phyloP scores from a whole-genome alignment of 2,797 vertebrate species.

The Helostoma temminkii region DNA sequence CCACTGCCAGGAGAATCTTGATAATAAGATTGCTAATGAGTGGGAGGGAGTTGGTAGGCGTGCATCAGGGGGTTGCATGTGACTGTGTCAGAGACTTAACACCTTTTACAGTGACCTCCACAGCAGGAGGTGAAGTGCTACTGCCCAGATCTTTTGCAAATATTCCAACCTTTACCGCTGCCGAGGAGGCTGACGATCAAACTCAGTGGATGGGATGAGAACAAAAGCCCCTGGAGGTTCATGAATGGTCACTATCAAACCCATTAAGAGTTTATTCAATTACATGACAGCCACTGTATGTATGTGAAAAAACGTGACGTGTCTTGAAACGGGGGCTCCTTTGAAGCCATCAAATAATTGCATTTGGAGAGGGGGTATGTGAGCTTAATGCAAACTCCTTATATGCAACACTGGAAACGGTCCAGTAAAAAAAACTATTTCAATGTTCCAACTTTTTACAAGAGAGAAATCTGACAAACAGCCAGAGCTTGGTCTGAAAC shows the following conservation, averaged over 20 bases:
- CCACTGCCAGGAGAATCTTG: background rate
- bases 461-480: conserved; percentile 42
- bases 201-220: conserved; percentile 19
- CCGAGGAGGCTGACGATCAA: conserved; percentile 32
- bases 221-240: conserved; percentile 22
- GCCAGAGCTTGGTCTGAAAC: conserved; percentile 46
- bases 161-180: conserved; percentile 33
- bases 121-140: conserved; percentile 52
- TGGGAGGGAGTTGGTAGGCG: background rate
- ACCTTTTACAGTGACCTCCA: conserved; percentile 56
- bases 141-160: conserved; percentile 37
- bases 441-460: conserved; percentile 30
- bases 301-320: conserved; percentile 32
- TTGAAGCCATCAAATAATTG: conserved; percentile 38
- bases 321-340: conserved; percentile 16
- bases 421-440: conserved; percentile 38
- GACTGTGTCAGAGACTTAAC: conserved; percentile 29
- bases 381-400: conserved; percentile 13
- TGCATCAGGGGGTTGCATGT: conserved; percentile 28
- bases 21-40: conserved; percentile 56
- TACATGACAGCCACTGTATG: conserved; percentile 43
- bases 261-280: conserved; percentile 60
- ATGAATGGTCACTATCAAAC: conserved; percentile 48
- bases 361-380: conserved; percentile 32
- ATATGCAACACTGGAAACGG: conserved; percentile 35